Evolutionary conservation across 2,888 invertebrate species (phyloP).

Genomic region (Cryptops parisi): DNA sequence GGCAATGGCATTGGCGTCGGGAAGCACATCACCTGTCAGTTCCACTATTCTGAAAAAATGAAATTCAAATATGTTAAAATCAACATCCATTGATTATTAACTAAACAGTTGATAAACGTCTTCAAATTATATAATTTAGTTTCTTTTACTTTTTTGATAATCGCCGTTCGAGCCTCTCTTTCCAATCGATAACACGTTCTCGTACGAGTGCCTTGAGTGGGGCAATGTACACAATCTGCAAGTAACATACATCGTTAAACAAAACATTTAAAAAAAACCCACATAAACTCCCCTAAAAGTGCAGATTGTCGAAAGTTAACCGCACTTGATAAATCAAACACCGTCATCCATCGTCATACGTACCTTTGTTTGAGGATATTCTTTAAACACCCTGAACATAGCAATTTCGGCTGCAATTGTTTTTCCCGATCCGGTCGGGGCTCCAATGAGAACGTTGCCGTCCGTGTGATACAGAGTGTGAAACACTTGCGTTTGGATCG

Average conservation of each 20-base stretch:
- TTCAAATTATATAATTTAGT: background rate
- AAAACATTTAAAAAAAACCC: background rate
- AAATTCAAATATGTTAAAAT: background rate
- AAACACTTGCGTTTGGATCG: constrained; percentile 96
- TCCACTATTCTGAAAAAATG: constrained; percentile 70
- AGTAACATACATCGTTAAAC: constrained; percentile 4
- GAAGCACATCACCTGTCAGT: constrained; percentile 83
- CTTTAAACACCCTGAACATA: constrained; percentile 78
- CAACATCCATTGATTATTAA: background rate
- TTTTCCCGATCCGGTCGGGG: constrained; percentile 95
- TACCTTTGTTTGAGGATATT: constrained; percentile 47
- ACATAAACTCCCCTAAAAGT: too few relatives aligned
- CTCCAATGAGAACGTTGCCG: constrained; percentile 80
- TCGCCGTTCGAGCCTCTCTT: constrained; percentile 52
- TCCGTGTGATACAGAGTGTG: constrained; percentile 92
- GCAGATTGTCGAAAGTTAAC: too few relatives aligned
- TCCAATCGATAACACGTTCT: constrained; percentile 94
- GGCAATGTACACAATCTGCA: constrained; percentile 86
- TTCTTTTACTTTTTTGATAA: constrained; percentile 48
- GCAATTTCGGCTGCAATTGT: constrained; percentile 97
- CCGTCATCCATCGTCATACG: background rate
- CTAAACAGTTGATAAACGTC: background rate
- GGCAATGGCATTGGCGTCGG: constrained; percentile 68
- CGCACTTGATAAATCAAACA: too few relatives aligned
- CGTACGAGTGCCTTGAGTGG: constrained; percentile 94